Conservation (phyloP, 2,113 vertebrate genomes). For the Ursus arctos region DNA sequence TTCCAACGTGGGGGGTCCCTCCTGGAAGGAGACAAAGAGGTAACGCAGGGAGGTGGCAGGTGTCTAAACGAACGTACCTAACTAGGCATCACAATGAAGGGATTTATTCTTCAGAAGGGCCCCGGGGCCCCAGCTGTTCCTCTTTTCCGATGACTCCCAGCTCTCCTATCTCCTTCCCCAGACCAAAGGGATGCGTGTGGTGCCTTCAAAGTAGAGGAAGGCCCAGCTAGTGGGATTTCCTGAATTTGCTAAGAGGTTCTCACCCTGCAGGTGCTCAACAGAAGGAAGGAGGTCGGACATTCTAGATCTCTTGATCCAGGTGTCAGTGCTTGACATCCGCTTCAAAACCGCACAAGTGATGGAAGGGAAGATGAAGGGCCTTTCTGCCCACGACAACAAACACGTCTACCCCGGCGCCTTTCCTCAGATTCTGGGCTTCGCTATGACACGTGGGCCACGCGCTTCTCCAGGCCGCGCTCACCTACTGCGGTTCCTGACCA, state of each 20-base stretch:
- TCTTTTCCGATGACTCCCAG: background rate
- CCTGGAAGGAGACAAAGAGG: background rate
- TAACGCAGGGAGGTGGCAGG: fast-evolving
- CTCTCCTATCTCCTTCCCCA: background rate
- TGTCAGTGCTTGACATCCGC: background rate
- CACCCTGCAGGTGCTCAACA: background rate
- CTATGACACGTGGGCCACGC: background rate
- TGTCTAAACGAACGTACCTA: too few species aligned
- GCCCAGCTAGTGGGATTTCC: background rate
- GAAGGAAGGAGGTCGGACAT: background rate
- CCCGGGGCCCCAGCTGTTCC: too few species aligned
- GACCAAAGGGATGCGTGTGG: background rate
- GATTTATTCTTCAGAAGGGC: background rate
- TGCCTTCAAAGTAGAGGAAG: background rate
- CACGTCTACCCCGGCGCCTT: fast-evolving
- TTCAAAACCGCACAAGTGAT: background rate
- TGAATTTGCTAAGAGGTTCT: background rate
- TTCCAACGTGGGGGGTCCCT: background rate
- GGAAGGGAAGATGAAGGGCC: background rate
- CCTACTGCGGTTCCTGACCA: background rate
- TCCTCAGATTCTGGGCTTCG: background rate
- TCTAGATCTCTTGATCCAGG: background rate
- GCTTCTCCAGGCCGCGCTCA: background rate
- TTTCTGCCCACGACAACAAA: background rate
- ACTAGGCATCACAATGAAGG: too few species aligned